These are phyloP conservation scores for Theocolax elegans DNA, from an alignment of 1,140 invertebrate genomes.

Conservation along the genomic window DNA sequence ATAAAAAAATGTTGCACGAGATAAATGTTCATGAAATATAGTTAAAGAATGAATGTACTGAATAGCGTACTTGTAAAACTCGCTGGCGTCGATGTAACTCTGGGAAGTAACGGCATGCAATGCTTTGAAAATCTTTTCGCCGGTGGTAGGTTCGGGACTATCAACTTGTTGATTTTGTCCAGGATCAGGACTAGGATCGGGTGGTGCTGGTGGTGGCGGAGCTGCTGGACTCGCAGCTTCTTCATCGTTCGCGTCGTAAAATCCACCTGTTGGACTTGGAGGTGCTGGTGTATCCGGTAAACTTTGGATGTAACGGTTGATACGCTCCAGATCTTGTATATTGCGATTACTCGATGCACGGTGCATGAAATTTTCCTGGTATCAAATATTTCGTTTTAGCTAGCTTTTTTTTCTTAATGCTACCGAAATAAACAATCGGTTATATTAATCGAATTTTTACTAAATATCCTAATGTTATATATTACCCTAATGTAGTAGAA, in stretches of 20 bases:
- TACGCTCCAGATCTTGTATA: constrained; percentile 55
- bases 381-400: background rate
- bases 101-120: constrained; percentile 60
- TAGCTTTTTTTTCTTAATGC: constrained; percentile 18
- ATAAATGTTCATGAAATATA: no score
- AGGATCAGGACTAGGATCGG: constrained; percentile 51
- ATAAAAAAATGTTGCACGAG: no score
- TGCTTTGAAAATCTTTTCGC: constrained; percentile 64
- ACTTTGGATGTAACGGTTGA: constrained; percentile 63
- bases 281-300: constrained; percentile 48
- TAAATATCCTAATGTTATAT: no score
- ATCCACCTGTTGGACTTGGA: background rate
- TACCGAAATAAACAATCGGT: no score
- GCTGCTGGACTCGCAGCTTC: constrained; percentile 51
- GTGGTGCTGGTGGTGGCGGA: constrained; percentile 58
- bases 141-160: constrained; percentile 54
- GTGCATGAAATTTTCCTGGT: constrained; percentile 19
- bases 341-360: constrained; percentile 42
- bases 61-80: constrained; percentile 62
- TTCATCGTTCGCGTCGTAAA: background rate
- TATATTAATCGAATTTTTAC: no score
- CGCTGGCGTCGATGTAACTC: constrained; percentile 63
- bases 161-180: constrained; percentile 43
- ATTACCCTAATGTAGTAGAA: no score
- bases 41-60: no score